phyloP scores from a whole-genome alignment of 92 coral and sea anemone species.

The Diadumene lineata region DNA sequence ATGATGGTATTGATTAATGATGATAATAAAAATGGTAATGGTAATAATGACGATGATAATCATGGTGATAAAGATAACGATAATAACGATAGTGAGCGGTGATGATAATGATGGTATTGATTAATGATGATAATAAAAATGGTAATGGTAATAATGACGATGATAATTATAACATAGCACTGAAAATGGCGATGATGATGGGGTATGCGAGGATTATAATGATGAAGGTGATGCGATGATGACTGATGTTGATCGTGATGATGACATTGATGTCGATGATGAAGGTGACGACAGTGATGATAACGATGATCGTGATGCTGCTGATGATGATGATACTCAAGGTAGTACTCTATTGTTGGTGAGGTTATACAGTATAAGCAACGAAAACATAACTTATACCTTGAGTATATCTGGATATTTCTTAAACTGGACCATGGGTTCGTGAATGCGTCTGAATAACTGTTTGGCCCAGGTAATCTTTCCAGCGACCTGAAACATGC shows the following conservation, averaged over 20 bases:
- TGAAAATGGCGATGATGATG: background rate
- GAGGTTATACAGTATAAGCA: background rate
- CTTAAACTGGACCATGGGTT: slow-evolving; percentile 89
- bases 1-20: background rate
- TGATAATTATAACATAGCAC: background rate
- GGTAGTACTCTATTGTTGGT: background rate
- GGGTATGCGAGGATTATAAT: background rate
- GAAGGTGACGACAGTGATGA: background rate
- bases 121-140: background rate
- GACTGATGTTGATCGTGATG: background rate
- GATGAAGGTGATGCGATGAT: background rate
- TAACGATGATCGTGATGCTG: background rate
- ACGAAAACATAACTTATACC: slow-evolving; percentile 30
- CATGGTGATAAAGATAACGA: background rate
- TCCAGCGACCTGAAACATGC: slow-evolving; percentile 77
- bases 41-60: background rate
- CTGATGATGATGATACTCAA: background rate
- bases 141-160: background rate
- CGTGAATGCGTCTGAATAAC: slow-evolving; percentile 93
- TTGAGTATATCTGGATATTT: slow-evolving; percentile 82
- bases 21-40: background rate
- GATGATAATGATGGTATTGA: background rate
- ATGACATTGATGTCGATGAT: background rate
- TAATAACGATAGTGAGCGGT: background rate
- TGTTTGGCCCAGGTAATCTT: slow-evolving; percentile 98